Evolutionary conservation across 2,888 invertebrate genomes (phyloP).

Genomic region (Hesperia comma): DNA sequence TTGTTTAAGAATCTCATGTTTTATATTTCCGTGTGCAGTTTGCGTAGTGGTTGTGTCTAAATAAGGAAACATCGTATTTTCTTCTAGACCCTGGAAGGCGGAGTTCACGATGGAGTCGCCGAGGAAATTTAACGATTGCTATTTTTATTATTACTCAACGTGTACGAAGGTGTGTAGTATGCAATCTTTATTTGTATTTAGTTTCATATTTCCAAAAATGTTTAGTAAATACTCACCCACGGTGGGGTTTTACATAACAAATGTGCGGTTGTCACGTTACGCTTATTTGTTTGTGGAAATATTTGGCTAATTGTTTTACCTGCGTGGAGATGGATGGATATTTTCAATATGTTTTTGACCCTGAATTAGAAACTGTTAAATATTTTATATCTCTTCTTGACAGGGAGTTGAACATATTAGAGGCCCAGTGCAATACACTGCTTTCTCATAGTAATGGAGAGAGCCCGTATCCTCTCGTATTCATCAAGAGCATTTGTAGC

Average conservation of each 20-base stretch:
- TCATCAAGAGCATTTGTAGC: too few relatives aligned
- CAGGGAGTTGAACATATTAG: too few relatives aligned
- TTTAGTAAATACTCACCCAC: slow-evolving; percentile 11
- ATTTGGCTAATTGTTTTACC: neutral
- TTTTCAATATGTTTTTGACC: neutral
- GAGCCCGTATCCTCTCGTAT: too few relatives aligned
- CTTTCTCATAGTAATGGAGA: too few relatives aligned
- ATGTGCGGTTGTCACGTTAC: slow-evolving; percentile 18
- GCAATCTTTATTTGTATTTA: neutral
- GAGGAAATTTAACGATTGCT: slow-evolving; percentile 92
- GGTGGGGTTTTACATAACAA: slow-evolving; percentile 33
- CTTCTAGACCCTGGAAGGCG: slow-evolving; percentile 71
- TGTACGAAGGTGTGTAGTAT: slow-evolving; percentile 89
- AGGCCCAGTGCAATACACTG: too few relatives aligned
- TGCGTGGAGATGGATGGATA: neutral
- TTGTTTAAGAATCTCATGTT: slow-evolving; percentile 40
- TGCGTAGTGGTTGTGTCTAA: slow-evolving; percentile 21
- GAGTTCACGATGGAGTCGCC: slow-evolving; percentile 86
- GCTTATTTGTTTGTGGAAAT: slow-evolving; percentile 18
- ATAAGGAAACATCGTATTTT: slow-evolving; percentile 45
- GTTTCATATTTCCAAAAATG: neutral
- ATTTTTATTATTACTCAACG: slow-evolving; percentile 94
- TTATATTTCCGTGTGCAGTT: slow-evolving; percentile 6
- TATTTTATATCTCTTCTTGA: too few relatives aligned
- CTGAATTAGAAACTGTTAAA: neutral